A percentile compares a stretch with the other conserved stretches of the same genome.
Evolutionary conservation across 2,113 vertebrate genomes (phyloP).

Genomic region (Merops nubicus): DNA sequence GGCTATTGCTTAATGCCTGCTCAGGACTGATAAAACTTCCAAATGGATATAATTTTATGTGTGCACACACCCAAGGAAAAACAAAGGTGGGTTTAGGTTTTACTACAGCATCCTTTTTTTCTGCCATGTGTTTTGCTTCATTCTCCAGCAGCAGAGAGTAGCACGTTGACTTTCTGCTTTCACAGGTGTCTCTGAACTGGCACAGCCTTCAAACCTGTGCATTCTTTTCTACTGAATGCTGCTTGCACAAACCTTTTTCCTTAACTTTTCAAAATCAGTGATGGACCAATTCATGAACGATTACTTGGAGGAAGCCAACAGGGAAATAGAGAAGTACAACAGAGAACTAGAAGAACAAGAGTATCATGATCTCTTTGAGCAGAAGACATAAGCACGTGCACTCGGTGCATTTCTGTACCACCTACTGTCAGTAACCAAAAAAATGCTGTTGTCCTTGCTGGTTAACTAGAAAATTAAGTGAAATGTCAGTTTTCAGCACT

Average conservation of each 20-base stretch:
- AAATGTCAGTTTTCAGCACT: conserved; percentile 36
- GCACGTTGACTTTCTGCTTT: background rate
- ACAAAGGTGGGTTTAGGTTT: background rate
- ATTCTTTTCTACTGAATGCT: background rate
- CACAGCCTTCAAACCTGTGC: background rate
- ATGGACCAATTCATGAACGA: conserved; percentile 93
- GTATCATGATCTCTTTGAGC: conserved; percentile 89
- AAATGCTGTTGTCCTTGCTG: conserved; percentile 41
- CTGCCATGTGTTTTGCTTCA: background rate
- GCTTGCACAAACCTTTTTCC: conserved; percentile 1
- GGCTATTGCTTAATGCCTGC: background rate
- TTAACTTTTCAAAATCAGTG: conserved; percentile 82
- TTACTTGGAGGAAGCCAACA: conserved; percentile 89
- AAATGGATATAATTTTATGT: background rate
- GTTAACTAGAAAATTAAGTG: conserved; percentile 27
- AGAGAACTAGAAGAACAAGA: conserved; percentile 87
- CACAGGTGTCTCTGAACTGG: background rate
- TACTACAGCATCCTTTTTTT: background rate
- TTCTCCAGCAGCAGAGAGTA: too few species aligned
- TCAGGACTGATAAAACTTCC: background rate
- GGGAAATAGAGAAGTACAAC: conserved; percentile 91
- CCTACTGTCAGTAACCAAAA: conserved; percentile 1
- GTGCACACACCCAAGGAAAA: too few species aligned
- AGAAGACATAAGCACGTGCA: conserved; percentile 60
- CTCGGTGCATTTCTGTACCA: background rate